Evolutionary conservation across 2,797 vertebrate genomes (phyloP).

Genomic region (Chelidonichthys spinosus): DNA sequence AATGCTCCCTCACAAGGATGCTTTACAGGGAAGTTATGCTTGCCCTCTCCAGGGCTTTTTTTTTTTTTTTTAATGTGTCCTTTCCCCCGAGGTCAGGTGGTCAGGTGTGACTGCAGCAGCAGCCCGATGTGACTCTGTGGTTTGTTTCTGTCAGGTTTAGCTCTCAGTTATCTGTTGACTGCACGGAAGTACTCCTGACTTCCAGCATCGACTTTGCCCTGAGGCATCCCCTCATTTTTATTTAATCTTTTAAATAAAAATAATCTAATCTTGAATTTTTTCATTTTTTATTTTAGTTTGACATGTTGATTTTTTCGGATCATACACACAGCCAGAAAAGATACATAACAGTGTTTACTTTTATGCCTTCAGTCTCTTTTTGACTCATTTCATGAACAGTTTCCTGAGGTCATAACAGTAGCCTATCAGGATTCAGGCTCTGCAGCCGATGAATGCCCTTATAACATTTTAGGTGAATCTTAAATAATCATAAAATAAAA

Average conservation of each 20-base stretch:
- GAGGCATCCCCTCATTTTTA: background rate
- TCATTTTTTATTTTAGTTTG: no score
- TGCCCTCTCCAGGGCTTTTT: background rate
- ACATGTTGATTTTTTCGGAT: no score
- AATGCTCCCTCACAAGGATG: no score
- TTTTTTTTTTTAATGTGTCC: no score
- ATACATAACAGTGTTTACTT: background rate
- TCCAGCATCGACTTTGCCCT: background rate
- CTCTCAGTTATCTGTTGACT: background rate
- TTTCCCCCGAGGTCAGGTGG: background rate
- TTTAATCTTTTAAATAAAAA: background rate
- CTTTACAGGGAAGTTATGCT: background rate
- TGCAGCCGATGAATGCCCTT: background rate
- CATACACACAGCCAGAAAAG: background rate
- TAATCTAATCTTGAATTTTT: no score
- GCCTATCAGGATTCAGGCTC: background rate
- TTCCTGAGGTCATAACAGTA: background rate
- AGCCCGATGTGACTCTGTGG: background rate
- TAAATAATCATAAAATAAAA: background rate
- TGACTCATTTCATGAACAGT: background rate
- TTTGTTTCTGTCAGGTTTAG: background rate
- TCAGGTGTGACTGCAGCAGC: background rate
- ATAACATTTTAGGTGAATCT: background rate
- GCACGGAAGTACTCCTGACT: background rate
- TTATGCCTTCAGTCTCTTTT: background rate